Conservation (phyloP, 1,140 invertebrate species). For the Papilio xuthus region DNA sequence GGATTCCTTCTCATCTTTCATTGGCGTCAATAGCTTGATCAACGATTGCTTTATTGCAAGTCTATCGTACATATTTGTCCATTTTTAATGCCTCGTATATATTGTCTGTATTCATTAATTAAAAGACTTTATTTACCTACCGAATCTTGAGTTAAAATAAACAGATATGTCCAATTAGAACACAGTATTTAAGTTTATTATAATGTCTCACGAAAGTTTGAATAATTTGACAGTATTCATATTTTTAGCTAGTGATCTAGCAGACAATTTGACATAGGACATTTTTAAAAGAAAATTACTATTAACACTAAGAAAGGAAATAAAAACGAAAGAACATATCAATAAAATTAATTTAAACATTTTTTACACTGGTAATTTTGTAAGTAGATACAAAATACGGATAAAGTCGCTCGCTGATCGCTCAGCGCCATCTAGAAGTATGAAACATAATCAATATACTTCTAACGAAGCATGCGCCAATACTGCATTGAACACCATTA, state of each 20-base stretch:
- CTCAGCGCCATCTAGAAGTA: conserved; percentile 16
- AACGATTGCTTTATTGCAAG: conserved; percentile 16
- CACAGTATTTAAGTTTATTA: too few species aligned
- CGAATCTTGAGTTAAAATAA: too few species aligned
- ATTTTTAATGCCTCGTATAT: not conserved
- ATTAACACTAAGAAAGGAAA: too few species aligned
- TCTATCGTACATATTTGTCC: not conserved
- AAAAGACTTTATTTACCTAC: not conserved
- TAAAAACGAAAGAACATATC: too few species aligned
- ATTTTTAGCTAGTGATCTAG: not conserved
- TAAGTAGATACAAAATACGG: not conserved
- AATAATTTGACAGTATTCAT: too few species aligned
- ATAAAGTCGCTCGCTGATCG: not conserved
- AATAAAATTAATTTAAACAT: not conserved
- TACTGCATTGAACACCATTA: not conserved
- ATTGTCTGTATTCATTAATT: not conserved
- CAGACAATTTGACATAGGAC: not conserved
- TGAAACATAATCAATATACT: not conserved
- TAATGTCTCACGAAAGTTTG: too few species aligned
- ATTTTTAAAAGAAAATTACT: too few species aligned
- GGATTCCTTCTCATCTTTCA: conserved; percentile 26
- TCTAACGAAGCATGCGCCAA: conserved; percentile 48
- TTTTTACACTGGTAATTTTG: not conserved
- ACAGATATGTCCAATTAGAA: too few species aligned
- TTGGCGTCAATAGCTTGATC: conserved; percentile 19